phyloP scores from a whole-genome alignment of 2,888 invertebrate species.

The Sialis fuliginosa region DNA sequence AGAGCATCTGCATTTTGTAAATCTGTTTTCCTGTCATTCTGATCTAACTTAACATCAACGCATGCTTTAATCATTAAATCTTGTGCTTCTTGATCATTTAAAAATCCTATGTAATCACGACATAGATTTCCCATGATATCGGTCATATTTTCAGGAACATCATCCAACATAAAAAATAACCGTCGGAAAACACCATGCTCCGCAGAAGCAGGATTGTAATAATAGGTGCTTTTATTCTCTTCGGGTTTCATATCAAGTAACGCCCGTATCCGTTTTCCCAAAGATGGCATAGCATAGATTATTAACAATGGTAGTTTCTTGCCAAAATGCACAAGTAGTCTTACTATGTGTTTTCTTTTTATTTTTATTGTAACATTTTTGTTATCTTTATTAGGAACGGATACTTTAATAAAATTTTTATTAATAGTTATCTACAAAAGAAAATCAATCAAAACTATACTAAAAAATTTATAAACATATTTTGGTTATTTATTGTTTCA shows the following conservation, averaged over 20 bases:
- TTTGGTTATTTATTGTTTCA: no score
- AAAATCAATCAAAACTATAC: conserved; percentile 1
- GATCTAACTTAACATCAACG: conserved; percentile 1
- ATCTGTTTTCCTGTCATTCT: not conserved
- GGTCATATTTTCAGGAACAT: conserved; percentile 46
- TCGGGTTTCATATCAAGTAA: conserved; percentile 47
- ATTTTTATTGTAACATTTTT: conserved; percentile 45
- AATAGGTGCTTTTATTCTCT: conserved; percentile 19
- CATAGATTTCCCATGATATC: conserved; percentile 45
- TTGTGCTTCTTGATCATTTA: conserved; percentile 60
- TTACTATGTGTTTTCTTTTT: conserved; percentile 48
- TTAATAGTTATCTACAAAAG: conserved; percentile 35
- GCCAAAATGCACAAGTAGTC: conserved; percentile 61
- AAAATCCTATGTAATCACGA: conserved; percentile 42
- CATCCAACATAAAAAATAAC: conserved; percentile 58
- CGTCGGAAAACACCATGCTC: conserved; percentile 50
- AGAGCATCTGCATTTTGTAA: no score
- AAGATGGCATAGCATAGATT: conserved; percentile 51
- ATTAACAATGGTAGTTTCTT: conserved; percentile 62
- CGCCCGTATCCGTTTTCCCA: conserved; percentile 50
- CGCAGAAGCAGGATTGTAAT: conserved; percentile 40
- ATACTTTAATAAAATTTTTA: conserved; percentile 39
- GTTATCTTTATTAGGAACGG: conserved; percentile 33
- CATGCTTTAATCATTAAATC: conserved; percentile 63
- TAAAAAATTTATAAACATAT: no score